phyloP scores from a whole-genome alignment of 2,888 invertebrate genomes.

The Corbicula japonica region DNA sequence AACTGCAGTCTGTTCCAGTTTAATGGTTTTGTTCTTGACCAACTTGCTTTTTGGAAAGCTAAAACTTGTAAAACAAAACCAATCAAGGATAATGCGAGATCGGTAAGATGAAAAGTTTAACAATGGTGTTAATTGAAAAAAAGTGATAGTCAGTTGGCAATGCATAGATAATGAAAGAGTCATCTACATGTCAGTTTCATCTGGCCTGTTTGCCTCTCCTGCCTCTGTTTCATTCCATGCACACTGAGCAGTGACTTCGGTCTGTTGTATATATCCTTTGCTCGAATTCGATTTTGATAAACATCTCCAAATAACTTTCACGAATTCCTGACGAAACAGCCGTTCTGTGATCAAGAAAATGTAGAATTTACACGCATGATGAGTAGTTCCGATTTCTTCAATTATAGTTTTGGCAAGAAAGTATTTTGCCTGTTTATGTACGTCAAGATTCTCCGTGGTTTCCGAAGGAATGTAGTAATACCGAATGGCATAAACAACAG shows the following conservation, averaged over 20 bases:
- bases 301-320: constrained; percentile 32
- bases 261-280: constrained; percentile 49
- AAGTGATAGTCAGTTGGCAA: too few relatives aligned
- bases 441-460: constrained; percentile 72
- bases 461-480: constrained; percentile 76
- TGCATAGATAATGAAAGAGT: too few relatives aligned
- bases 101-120: too few relatives aligned
- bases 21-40: too few relatives aligned
- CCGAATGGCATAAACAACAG: constrained; percentile 80
- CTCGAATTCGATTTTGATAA: constrained; percentile 19
- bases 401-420: constrained; percentile 76
- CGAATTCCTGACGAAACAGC: constrained; percentile 81
- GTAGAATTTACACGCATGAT: constrained; percentile 85
- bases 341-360: constrained; percentile 85
- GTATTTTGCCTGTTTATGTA: constrained; percentile 78
- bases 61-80: too few relatives aligned
- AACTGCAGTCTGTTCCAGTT: too few relatives aligned
- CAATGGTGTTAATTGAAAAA: too few relatives aligned
- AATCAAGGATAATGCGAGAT: too few relatives aligned
- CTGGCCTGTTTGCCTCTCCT: constrained; percentile 19
- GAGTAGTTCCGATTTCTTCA: constrained; percentile 83
- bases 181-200: constrained; percentile 60
- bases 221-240: constrained; percentile 58
- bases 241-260: constrained; percentile 46
- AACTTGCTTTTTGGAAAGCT: too few relatives aligned